Base-by-base conservation (phyloP, 2,113 vertebrate species). In the Coreoperca whiteheadi region DNA sequence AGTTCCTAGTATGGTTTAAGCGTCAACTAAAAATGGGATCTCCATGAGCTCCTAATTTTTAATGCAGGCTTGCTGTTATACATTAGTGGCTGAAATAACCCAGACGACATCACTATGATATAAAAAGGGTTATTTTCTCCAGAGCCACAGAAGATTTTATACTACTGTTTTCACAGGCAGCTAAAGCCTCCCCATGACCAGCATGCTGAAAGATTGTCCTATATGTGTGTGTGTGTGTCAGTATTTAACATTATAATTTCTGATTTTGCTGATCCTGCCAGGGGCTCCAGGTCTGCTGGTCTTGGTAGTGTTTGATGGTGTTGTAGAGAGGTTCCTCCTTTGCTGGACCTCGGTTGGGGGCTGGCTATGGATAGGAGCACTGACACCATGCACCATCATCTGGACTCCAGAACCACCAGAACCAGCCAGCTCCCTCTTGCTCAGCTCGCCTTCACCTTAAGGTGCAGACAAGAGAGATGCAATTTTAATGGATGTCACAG, bases 221-320 rank as follows among this genome's bases (percentile, higher is more conserved):
- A 0, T 28, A 8, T 77, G 20, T 46, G 9, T 23, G 21, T 77
- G 20, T 46, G 9, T 23, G 21, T 68, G 28, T 84, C 92, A 98
- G 78, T 97, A 96, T 92, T 96, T 97, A 34, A 95, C 30, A 39
- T 97, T 98, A 86, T 99, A 98, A 94, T 98, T 98, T 54, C 97
- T 95, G 82, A 97, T 93, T 93, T 90, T 96, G 46, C 50, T 54
- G 16, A 7, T 76, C 65, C 76, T 87, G 51, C 23, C 48, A 11
- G 43, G n/a, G 9, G 37, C 41, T 89, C 39, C 61, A 41, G 74
- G 39, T 69, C 61, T 85, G 1, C 11, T 70, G 56, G 50, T 81
- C 74, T 16, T 87, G 28, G 48, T 23, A 2, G 18, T 53, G 25
- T 59, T 74, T 21, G 66, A 32, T 43, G 61, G 10, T 37, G 63